Base-by-base conservation (phyloP, 2,113 vertebrate species). In the Phalacrocorax carbo region DNA sequence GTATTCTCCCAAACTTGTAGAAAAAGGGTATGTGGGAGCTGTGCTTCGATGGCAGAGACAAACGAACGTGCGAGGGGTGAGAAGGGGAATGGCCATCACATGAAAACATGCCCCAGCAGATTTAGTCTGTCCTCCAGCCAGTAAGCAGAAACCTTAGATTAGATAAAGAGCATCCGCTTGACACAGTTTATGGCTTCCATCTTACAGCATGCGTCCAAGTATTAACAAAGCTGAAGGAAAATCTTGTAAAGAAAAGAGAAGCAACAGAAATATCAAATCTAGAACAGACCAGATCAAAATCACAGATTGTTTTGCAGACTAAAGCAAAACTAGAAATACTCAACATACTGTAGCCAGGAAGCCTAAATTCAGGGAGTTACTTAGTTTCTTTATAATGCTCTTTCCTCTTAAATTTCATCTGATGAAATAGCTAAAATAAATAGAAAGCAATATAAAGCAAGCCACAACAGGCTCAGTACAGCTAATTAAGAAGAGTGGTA, bases 91-190 rank as follows among this genome's bases (percentile, higher is more conserved):
- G 36, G n/a, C 29, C 19, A 48, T 27, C 44, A 61, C 8, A 69
- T 2, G 25, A 87, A 91, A 94, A 89, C 52, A 65, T 42, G 36
- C 12, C 46, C 48, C 57, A 78, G 77, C 44, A 87, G 80, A 95
- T 91, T 77, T 58, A 80, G 42, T 69, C 54, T 91, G 57, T 87
- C 49, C 62, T 85, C 82, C 49, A 87, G 77, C n/a, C 36, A 91
- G 36, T 36, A 95, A 91, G 46, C 68, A 93, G 57, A 94, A 94
- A 76, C 61, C 52, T 79, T 32, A 87, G 69, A 93, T 87, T 71
- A 95, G 83, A 42, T 75, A 94, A 94, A 86, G 46, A 82, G 84
- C 1, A 1, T 25, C 60, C 64, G 40, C 57, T 69, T 81, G 61
- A 91, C 19, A 57, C 5, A 57, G 36, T 13, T 93, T 20, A 32